Percentiles rank a stretch among this genome's conserved stretches.
Evolutionary conservation across 2,113 vertebrate species (phyloP).

Genomic region (Sylvicapra grimmia): DNA sequence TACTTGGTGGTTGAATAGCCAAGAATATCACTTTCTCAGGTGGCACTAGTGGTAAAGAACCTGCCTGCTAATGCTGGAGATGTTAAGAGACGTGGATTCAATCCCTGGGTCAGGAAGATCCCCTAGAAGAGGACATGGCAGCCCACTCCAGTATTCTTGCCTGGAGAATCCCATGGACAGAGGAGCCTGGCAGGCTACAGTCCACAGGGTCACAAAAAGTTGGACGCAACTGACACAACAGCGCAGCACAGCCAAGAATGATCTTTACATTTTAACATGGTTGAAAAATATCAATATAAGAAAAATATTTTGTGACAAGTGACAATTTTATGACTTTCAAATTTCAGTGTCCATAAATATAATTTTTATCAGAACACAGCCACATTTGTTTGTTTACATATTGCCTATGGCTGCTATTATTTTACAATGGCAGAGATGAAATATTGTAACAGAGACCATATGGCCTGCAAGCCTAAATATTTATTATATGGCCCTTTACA

Average conservation of each 20-base stretch:
- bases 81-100: fast-evolving
- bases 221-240: background rate
- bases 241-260: background rate
- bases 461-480: background rate
- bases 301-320: background rate
- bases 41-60: background rate
- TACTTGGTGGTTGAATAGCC: background rate
- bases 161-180: background rate
- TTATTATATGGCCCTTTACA: background rate
- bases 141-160: background rate
- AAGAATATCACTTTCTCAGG: background rate
- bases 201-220: background rate
- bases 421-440: background rate
- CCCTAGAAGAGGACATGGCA: background rate
- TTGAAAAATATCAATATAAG: background rate
- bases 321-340: background rate
- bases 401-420: background rate
- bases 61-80: background rate
- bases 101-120: background rate
- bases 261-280: background rate
- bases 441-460: background rate
- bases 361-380: background rate
- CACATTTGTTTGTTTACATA: background rate
- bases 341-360: background rate
- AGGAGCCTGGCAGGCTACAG: background rate